These are phyloP conservation scores for Gopherus flavomarginatus DNA, from an alignment of 2,113 vertebrate species.

Conservation along the genomic window DNA sequence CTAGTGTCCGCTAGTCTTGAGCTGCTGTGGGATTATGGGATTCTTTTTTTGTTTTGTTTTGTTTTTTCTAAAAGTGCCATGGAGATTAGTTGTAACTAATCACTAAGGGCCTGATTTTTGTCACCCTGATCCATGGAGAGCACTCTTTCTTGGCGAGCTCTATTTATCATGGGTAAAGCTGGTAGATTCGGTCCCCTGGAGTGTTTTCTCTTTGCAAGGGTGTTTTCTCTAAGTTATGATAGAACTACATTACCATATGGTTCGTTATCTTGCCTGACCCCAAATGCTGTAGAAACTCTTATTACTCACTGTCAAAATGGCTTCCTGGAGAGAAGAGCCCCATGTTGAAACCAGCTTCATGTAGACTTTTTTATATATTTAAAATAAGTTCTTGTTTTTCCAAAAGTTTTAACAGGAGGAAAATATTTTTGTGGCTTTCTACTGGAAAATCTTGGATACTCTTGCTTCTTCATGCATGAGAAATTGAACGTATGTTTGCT, in stretches of 20 bases:
- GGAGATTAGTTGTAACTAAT: background rate
- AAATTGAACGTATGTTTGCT: background rate
- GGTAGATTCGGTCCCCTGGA: background rate
- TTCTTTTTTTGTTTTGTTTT: no score
- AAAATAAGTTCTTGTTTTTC: background rate
- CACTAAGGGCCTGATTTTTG: background rate
- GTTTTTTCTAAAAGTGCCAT: background rate
- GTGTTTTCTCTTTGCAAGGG: background rate
- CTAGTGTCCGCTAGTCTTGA: background rate
- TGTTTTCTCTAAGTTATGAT: background rate
- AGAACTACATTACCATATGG: background rate
- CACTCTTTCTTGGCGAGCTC: background rate
- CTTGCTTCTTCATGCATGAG: background rate
- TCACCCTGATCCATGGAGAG: background rate
- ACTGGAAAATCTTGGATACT: background rate
- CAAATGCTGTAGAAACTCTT: background rate
- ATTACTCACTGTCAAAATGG: background rate
- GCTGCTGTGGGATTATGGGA: background rate
- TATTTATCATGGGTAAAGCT: background rate
- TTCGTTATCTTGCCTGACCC: background rate
- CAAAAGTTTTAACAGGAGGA: background rate
- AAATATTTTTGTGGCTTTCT: background rate
- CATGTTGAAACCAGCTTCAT: background rate
- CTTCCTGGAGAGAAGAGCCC: background rate
- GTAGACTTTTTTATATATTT: background rate